Evolutionary conservation across 37 sponge, comb jelly and placozoan genomes (phyloP).

Genomic region (Haliclona indistincta): DNA sequence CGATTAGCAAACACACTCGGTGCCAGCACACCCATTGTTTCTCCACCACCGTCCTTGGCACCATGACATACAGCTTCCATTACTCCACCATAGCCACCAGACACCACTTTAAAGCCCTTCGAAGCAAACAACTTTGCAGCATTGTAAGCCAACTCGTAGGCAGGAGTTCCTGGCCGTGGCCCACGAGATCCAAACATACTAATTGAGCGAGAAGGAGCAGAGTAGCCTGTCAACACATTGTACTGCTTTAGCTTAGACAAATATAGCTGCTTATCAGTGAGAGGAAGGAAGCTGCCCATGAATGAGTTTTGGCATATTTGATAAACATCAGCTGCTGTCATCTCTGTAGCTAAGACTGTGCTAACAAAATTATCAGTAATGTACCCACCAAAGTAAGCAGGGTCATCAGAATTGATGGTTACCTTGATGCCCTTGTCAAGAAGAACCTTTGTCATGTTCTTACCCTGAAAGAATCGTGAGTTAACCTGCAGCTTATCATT

Average conservation of each 20-base stretch:
- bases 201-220: slow-evolving; percentile 50
- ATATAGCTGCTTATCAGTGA: slow-evolving; percentile 44
- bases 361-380: slow-evolving; percentile 64
- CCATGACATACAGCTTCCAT: slow-evolving; percentile 77
- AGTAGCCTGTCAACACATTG: slow-evolving; percentile 47
- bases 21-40: slow-evolving; percentile 49
- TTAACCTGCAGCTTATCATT: slow-evolving; percentile 60
- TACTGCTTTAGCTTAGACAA: slow-evolving; percentile 35
- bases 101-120: slow-evolving; percentile 55
- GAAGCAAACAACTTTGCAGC: slow-evolving; percentile 50
- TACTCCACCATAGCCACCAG: slow-evolving; percentile 74
- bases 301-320: slow-evolving; percentile 68
- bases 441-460: slow-evolving; percentile 32
- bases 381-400: slow-evolving; percentile 85
- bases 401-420: slow-evolving; percentile 81
- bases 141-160: slow-evolving; percentile 47
- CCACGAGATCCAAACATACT: slow-evolving; percentile 66
- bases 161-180: slow-evolving; percentile 29
- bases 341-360: not conserved
- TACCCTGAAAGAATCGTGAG: slow-evolving; percentile 37
- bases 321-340: slow-evolving; percentile 55
- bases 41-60: slow-evolving; percentile 28
- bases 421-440: slow-evolving; percentile 57
- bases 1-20: slow-evolving; percentile 52
- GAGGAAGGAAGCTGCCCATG: slow-evolving; percentile 55